These are phyloP conservation scores for Bellardia bayeri DNA, from an alignment of 2,888 invertebrate species.

Conservation along the genomic window DNA sequence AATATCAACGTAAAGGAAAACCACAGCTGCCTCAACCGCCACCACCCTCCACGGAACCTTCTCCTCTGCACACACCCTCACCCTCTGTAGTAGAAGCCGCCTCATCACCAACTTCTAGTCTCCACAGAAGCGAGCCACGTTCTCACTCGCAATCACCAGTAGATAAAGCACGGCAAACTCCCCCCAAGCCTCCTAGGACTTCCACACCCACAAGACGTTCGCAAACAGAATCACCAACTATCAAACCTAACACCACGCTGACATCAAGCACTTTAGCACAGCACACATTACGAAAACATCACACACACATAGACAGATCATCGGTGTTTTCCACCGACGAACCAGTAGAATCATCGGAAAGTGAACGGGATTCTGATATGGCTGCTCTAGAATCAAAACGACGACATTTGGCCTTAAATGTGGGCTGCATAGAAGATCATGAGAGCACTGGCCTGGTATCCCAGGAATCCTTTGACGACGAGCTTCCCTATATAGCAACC, in stretches of 20 bases:
- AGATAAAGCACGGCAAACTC: slow-evolving; percentile 75
- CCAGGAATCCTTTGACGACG: slow-evolving; percentile 93
- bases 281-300: slow-evolving; percentile 52
- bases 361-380: slow-evolving; percentile 89
- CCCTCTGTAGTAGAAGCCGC: slow-evolving; percentile 73
- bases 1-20: slow-evolving; percentile 75
- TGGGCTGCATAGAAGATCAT: slow-evolving; percentile 85
- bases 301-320: slow-evolving; percentile 76
- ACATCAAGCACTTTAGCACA: slow-evolving; percentile 7
- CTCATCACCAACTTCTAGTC: slow-evolving; percentile 74
- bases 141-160: slow-evolving; percentile 76
- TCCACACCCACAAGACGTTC: slow-evolving; percentile 75
- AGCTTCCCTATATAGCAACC: slow-evolving; percentile 95
- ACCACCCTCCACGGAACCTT: slow-evolving; percentile 73
- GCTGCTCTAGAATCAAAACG: slow-evolving; percentile 79
- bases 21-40: slow-evolving; percentile 77
- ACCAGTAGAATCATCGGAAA: slow-evolving; percentile 87
- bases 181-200: slow-evolving; percentile 76
- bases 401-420: slow-evolving; percentile 86
- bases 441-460: slow-evolving; percentile 91
- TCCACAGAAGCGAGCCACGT: slow-evolving; percentile 67
- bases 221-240: slow-evolving; percentile 46
- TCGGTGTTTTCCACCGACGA: slow-evolving; percentile 84
- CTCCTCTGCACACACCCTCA: slow-evolving; percentile 75
- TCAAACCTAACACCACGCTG: slow-evolving; percentile 52